These are phyloP conservation scores for Eilema sororculum DNA, from an alignment of 2,888 invertebrate genomes.

Conservation along the genomic window DNA sequence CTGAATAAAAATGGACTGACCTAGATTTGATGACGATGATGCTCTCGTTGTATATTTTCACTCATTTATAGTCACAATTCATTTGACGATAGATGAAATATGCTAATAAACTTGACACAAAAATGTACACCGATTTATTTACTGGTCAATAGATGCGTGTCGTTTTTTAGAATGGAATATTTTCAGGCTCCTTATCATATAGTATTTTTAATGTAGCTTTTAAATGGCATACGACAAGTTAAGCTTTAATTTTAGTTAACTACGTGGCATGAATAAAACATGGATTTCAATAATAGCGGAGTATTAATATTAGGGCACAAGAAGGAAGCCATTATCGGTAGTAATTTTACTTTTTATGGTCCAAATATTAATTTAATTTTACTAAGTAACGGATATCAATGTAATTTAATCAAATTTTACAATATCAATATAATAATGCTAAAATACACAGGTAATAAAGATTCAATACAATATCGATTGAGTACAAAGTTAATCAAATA, in stretches of 20 bases:
- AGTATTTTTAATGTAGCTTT: neutral
- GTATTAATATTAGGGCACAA: neutral
- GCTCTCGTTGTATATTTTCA: too few relatives aligned
- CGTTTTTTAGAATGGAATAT: neutral
- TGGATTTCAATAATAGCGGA: neutral
- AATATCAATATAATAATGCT: slow-evolving; percentile 21
- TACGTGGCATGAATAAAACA: neutral
- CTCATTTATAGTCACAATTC: neutral
- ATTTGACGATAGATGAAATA: neutral
- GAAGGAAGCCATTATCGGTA: neutral
- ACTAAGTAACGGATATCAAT: slow-evolving; percentile 16
- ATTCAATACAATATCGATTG: slow-evolving; percentile 42
- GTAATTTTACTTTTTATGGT: neutral
- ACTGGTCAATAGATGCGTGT: neutral
- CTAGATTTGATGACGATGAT: neutral
- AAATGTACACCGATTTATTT: neutral
- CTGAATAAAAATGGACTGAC: neutral
- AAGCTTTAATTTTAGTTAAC: neutral
- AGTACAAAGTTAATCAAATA: slow-evolving; percentile 54
- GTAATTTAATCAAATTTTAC: slow-evolving; percentile 22
- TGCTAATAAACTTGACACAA: neutral
- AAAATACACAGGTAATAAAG: slow-evolving; percentile 37
- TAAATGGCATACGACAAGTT: too few relatives aligned
- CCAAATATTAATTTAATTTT: slow-evolving; percentile 9
- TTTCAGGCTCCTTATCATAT: neutral